phyloP scores from a whole-genome alignment of 2,888 invertebrate species.

The Merodon equestris region DNA sequence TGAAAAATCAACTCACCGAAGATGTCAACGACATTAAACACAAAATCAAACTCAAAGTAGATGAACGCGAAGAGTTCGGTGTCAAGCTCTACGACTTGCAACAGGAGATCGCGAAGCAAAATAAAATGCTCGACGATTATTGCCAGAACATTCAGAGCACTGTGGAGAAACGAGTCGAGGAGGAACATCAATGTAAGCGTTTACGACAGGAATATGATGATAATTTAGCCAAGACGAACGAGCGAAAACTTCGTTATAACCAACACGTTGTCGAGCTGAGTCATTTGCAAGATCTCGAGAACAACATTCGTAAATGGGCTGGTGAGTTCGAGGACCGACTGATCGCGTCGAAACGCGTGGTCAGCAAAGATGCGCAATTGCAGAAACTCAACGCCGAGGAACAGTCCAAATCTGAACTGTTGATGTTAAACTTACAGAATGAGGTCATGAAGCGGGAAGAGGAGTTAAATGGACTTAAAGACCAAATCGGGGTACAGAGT shows the following conservation, averaged over 20 bases:
- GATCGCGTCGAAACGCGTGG: constrained; percentile 76
- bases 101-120: constrained; percentile 79
- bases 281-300: constrained; percentile 75
- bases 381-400: constrained; percentile 78
- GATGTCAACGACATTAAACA: constrained; percentile 85
- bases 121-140: constrained; percentile 79
- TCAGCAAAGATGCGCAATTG: constrained; percentile 75
- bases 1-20: constrained; percentile 83
- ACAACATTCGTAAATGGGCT: constrained; percentile 77
- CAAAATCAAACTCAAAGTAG: constrained; percentile 73
- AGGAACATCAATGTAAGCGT: constrained; percentile 75
- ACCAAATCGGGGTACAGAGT: constrained; percentile 84
- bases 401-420: constrained; percentile 81
- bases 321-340: constrained; percentile 76
- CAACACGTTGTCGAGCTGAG: constrained; percentile 74
- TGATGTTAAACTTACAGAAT: constrained; percentile 84
- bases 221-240: constrained; percentile 71
- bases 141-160: constrained; percentile 77
- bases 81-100: constrained; percentile 80
- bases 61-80: constrained; percentile 78
- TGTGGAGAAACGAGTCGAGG: constrained; percentile 75
- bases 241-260: constrained; percentile 73
- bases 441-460: constrained; percentile 86
- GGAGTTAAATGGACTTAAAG: constrained; percentile 81
- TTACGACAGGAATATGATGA: constrained; percentile 77